Evolutionary conservation across 2,888 invertebrate species (phyloP).

Genomic region (Brachyopa scutellaris): DNA sequence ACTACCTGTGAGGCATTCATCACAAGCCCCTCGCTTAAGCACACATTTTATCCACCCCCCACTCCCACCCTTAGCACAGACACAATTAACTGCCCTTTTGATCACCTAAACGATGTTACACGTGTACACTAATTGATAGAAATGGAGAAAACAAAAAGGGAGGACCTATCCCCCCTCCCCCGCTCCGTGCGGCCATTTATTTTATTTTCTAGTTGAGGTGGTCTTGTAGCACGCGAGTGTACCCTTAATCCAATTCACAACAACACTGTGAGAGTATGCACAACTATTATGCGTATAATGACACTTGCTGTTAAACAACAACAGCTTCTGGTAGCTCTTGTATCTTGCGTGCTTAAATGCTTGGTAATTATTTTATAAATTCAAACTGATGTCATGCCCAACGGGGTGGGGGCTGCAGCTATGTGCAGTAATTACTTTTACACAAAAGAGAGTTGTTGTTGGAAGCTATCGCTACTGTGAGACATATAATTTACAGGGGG

Average conservation of each 20-base stretch:
- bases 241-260: too few species aligned
- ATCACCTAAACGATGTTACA: conserved; percentile 64
- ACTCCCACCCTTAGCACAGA: background rate
- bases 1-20: conserved; percentile 42
- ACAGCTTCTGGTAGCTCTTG: conserved; percentile 4
- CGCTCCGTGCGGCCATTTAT: conserved; percentile 13
- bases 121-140: conserved; percentile 66
- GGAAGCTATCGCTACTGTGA: conserved; percentile 11
- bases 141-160: conserved; percentile 17
- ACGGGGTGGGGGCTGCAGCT: background rate
- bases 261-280: background rate
- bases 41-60: background rate
- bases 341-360: conserved; percentile 48
- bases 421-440: conserved; percentile 33
- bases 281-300: conserved; percentile 40
- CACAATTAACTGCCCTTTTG: conserved; percentile 66
- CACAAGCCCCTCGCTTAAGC: background rate
- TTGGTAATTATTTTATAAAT: conserved; percentile 65
- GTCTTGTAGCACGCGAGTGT: too few species aligned
- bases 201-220: background rate
- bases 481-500: conserved; percentile 21
- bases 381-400: conserved; percentile 20
- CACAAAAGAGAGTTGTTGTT: background rate
- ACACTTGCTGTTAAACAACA: conserved; percentile 42
- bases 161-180: background rate